Conservation (phyloP, 1,140 invertebrate genomes). For the Plodia interpunctella region DNA sequence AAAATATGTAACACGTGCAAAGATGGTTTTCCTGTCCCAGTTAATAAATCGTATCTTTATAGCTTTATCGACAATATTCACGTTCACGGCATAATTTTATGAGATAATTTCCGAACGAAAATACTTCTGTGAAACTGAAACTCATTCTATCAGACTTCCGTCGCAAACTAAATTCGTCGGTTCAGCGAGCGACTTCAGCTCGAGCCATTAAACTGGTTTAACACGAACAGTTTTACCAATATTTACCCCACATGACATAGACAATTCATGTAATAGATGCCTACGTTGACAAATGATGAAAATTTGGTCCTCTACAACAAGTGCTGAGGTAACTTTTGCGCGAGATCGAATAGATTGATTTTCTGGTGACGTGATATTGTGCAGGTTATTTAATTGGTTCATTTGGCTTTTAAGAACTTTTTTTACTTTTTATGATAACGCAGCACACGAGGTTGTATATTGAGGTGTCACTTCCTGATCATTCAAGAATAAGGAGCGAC, state of each 20-base stretch:
- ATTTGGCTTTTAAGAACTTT: not conserved
- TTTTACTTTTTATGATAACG: not conserved
- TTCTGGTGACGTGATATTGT: too few species aligned
- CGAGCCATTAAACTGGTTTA: constrained; percentile 38
- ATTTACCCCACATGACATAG: constrained; percentile 38
- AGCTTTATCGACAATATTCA: too few species aligned
- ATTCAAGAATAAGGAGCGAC: too few species aligned
- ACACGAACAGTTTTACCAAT: constrained; percentile 47
- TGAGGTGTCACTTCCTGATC: too few species aligned
- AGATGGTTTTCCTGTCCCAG: too few species aligned
- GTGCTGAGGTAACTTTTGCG: too few species aligned
- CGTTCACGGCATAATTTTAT: not conserved
- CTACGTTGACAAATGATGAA: too few species aligned
- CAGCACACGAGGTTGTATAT: not conserved
- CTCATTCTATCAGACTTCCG: not conserved
- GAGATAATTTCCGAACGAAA: not conserved
- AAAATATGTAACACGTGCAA: too few species aligned
- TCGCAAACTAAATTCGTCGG: not conserved
- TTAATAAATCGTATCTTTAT: too few species aligned
- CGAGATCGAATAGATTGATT: too few species aligned
- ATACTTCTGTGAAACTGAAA: not conserved
- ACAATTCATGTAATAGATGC: not conserved
- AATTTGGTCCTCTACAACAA: too few species aligned
- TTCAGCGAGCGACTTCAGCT: constrained; percentile 14
- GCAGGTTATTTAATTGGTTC: too few species aligned